phyloP scores from a whole-genome alignment of 2,888 invertebrate species.

The Lutraria lutraria region DNA sequence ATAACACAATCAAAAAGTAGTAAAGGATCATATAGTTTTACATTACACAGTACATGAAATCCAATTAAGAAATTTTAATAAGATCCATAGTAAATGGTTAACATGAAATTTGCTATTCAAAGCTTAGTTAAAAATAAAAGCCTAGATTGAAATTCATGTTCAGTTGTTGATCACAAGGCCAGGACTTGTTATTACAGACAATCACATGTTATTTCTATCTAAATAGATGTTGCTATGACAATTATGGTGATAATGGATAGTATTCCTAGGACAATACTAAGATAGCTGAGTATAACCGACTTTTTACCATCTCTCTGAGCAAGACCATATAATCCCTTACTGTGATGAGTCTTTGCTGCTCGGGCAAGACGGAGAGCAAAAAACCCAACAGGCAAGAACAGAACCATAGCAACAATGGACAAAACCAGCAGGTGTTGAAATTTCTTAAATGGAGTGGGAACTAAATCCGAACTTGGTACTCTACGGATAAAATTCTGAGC shows the following conservation, averaged over 20 bases:
- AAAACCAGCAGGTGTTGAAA: slow-evolving; percentile 80
- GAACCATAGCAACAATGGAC: slow-evolving; percentile 77
- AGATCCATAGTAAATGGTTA: neutral
- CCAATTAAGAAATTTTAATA: neutral
- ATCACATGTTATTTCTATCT: neutral
- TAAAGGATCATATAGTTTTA: too few species aligned
- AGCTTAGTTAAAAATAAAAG: neutral
- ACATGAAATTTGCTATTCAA: neutral
- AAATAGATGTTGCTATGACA: slow-evolving; percentile 44
- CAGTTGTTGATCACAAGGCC: neutral
- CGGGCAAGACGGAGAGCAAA: slow-evolving; percentile 79
- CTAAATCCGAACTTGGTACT: slow-evolving; percentile 80
- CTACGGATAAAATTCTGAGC: slow-evolving; percentile 78
- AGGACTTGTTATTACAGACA: neutral
- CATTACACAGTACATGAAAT: neutral
- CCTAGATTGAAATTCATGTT: neutral
- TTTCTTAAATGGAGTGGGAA: slow-evolving; percentile 81
- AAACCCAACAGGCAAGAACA: slow-evolving; percentile 77
- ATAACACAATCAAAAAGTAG: too few species aligned
- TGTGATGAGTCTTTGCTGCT: slow-evolving; percentile 78
- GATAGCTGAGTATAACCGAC: slow-evolving; percentile 79
- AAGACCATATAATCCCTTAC: slow-evolving; percentile 82
- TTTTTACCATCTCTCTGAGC: slow-evolving; percentile 80
- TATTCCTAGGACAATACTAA: slow-evolving; percentile 74
- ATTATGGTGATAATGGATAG: slow-evolving; percentile 55